These are phyloP conservation scores for Solea solea DNA, from an alignment of 2,113 vertebrate genomes.

Conservation along the genomic window DNA sequence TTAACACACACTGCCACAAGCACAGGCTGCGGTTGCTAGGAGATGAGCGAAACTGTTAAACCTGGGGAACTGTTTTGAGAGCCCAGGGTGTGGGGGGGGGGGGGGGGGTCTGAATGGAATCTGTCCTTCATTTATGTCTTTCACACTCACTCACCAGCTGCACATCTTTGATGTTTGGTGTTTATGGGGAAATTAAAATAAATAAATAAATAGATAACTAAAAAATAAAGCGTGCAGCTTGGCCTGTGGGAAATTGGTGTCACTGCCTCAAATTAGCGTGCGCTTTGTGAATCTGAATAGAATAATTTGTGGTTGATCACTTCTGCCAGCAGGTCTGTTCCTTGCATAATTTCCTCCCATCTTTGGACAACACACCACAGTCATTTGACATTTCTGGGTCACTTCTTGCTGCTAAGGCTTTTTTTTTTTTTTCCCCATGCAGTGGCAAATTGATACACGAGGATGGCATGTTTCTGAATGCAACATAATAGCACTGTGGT, in stretches of 20 bases:
- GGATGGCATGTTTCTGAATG: constrained; percentile 49
- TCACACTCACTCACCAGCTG: constrained; percentile 27
- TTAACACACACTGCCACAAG: neutral
- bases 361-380: constrained; percentile 47
- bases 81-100: neutral
- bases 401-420: constrained; percentile 53
- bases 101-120: constrained; percentile 32
- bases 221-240: constrained; percentile 30
- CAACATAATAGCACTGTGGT: constrained; percentile 47
- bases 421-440: constrained; percentile 29
- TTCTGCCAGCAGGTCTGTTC: constrained; percentile 74
- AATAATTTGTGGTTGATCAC: constrained; percentile 79
- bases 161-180: constrained; percentile 55
- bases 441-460: constrained; percentile 70
- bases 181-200: constrained; percentile 76
- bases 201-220: neutral
- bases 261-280: constrained; percentile 77
- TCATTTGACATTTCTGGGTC: constrained; percentile 79
- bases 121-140: constrained; percentile 59
- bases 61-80: constrained; percentile 5
- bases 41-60: constrained; percentile 34
- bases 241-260: constrained; percentile 82
- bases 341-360: constrained; percentile 71
- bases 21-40: constrained; percentile 55
- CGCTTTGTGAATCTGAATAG: constrained; percentile 78